Conservation (phyloP, 2,888 invertebrate genomes). For the Vesta saturnalis region DNA sequence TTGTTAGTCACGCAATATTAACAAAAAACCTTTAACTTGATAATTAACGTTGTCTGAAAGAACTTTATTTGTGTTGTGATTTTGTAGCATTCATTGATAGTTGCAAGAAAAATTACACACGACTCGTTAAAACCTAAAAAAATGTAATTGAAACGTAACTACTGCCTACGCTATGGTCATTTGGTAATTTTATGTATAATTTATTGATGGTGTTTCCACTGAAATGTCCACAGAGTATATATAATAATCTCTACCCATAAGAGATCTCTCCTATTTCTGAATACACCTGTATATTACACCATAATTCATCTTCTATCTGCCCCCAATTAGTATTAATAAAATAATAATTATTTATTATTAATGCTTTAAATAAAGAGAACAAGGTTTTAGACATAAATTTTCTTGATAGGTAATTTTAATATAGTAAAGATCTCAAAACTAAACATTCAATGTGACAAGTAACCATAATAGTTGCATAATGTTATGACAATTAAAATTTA, state of each 20-base stretch:
- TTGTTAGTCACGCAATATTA: constrained; percentile 40
- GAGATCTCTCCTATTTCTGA: too few species aligned
- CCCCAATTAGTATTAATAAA: background rate
- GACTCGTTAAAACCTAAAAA: too few species aligned
- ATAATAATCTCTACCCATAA: too few species aligned
- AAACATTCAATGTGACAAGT: constrained; percentile 15
- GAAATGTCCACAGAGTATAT: too few species aligned
- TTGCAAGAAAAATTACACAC: background rate
- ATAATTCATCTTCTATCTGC: too few species aligned
- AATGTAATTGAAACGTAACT: too few species aligned
- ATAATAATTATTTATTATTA: background rate
- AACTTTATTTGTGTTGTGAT: constrained; percentile 7
- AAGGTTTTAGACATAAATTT: constrained; percentile 4
- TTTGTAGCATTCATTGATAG: background rate
- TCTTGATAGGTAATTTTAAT: constrained; percentile 11
- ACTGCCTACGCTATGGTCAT: too few species aligned
- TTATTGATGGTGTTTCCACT: too few species aligned
- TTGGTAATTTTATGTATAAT: too few species aligned
- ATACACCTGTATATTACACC: background rate
- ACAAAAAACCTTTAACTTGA: constrained; percentile 33
- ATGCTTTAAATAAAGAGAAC: background rate
- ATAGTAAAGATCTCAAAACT: constrained; percentile 18
- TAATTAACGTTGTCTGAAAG: constrained; percentile 33
- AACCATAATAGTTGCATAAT: constrained; percentile 31
- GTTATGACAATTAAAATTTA: constrained; percentile 34